Evolutionary conservation across 2,113 vertebrate species (phyloP).

Genomic region (Serinus canaria): DNA sequence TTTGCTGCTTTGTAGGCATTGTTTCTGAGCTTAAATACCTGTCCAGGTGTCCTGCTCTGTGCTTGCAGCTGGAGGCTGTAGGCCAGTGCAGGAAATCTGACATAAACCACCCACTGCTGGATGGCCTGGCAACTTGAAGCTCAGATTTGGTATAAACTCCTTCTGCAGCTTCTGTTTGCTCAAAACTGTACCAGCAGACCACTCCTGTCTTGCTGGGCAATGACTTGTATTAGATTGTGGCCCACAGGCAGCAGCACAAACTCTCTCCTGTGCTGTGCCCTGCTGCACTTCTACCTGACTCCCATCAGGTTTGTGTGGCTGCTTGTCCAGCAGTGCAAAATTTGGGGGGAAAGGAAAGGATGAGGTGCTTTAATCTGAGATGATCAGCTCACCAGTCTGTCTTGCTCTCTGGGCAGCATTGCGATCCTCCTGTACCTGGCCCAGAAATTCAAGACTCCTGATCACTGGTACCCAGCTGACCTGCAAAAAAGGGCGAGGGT

Average conservation of each 20-base stretch:
- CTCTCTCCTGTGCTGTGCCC: neutral
- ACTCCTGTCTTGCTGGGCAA: rapidly evolving
- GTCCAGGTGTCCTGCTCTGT: neutral
- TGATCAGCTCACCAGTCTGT: neutral
- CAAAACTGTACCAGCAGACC: neutral
- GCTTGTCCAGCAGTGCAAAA: neutral
- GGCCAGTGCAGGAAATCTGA: neutral
- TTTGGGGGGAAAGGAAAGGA: neutral
- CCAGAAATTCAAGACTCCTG: conserved; percentile 73
- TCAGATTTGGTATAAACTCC: neutral
- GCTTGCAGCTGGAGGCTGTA: neutral
- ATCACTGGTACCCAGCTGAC: conserved; percentile 83
- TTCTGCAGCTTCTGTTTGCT: neutral
- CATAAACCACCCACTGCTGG: rapidly evolving
- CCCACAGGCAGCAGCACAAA: neutral
- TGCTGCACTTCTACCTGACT: neutral
- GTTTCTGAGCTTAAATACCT: neutral
- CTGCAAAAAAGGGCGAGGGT: conserved; percentile 71
- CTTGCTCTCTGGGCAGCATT: conserved; percentile 47
- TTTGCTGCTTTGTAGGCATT: neutral
- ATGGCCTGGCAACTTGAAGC: neutral
- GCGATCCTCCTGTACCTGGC: conserved; percentile 77
- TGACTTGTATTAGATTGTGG: neutral
- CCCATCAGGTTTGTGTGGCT: neutral
- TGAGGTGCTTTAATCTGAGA: neutral